Percentiles rank a stretch among this genome's conserved stretches.
These are phyloP conservation scores for Erebia epiphron DNA, from an alignment of 2,888 invertebrate species.

Conservation along the genomic window DNA sequence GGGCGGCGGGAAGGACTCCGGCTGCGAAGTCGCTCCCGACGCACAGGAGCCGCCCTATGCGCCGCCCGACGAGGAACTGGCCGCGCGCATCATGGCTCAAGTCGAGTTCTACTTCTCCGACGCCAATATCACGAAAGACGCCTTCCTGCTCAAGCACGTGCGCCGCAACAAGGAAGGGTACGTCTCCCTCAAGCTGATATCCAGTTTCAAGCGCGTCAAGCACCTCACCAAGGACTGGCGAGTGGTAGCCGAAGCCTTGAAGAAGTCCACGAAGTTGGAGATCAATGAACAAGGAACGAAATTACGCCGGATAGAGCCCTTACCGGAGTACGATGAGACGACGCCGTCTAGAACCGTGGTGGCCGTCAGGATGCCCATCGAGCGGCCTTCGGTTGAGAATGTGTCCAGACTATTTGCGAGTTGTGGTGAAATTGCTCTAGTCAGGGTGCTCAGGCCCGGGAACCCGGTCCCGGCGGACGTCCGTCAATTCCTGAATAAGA, in stretches of 20 bases:
- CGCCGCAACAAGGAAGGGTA: slow-evolving; percentile 97
- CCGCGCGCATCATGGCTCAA: slow-evolving; percentile 91
- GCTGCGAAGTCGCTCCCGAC: slow-evolving; percentile 84
- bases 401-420: slow-evolving; percentile 95
- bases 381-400: slow-evolving; percentile 93
- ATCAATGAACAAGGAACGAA: slow-evolving; percentile 96
- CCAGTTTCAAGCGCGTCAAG: slow-evolving; percentile 97
- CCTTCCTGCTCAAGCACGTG: slow-evolving; percentile 97
- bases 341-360: slow-evolving; percentile 96
- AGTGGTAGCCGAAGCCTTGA: slow-evolving; percentile 93
- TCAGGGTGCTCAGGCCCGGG: slow-evolving; percentile 93
- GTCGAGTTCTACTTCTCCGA: slow-evolving; percentile 98
- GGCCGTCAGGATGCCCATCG: slow-evolving; percentile 92
- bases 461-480: slow-evolving; percentile 96
- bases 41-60: slow-evolving; percentile 85
- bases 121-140: slow-evolving; percentile 96
- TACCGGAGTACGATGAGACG: slow-evolving; percentile 96
- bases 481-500: slow-evolving; percentile 94
- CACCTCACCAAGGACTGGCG: slow-evolving; percentile 97
- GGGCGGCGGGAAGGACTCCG: slow-evolving; percentile 86
- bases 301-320: slow-evolving; percentile 90
- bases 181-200: slow-evolving; percentile 96
- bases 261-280: slow-evolving; percentile 90
- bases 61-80: slow-evolving; percentile 89
- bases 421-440: slow-evolving; percentile 95